These are phyloP conservation scores for Caerostris darwini DNA, from an alignment of 1,140 invertebrate species.

Conservation along the genomic window DNA sequence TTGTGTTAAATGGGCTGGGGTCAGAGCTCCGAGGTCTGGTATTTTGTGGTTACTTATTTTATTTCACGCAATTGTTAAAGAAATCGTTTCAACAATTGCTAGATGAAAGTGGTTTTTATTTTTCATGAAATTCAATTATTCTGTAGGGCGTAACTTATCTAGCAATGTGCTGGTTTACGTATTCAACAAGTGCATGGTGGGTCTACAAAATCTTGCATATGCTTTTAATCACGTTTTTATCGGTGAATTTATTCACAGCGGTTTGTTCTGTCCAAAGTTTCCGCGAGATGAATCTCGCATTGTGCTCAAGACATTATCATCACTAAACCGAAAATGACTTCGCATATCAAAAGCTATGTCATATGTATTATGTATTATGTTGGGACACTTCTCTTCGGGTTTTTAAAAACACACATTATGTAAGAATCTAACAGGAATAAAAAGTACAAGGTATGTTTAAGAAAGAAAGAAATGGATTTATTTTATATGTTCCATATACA, in stretches of 20 bases:
- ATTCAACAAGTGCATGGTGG: background rate
- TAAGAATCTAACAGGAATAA: no score
- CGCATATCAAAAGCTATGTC: background rate
- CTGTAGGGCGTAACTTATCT: background rate
- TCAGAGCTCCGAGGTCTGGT: background rate
- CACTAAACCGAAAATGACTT: background rate
- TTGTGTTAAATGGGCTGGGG: conserved; percentile 18
- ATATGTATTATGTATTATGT: background rate
- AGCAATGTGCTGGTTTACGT: background rate
- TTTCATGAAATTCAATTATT: conserved; percentile 9
- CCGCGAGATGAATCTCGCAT: background rate
- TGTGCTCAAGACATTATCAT: background rate
- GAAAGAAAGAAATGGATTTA: no score
- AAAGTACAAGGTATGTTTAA: no score
- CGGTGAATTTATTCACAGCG: background rate
- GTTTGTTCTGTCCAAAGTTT: background rate
- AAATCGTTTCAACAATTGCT: background rate
- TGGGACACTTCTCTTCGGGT: no score
- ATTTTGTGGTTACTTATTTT: conserved; percentile 9
- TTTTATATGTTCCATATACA: no score
- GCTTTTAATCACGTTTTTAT: background rate
- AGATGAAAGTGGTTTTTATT: background rate
- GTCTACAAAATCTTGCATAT: background rate
- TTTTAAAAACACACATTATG: no score
- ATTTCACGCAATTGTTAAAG: conserved; percentile 23